phyloP scores from a whole-genome alignment of 2,113 vertebrate species.

The Pongo abelii region DNA sequence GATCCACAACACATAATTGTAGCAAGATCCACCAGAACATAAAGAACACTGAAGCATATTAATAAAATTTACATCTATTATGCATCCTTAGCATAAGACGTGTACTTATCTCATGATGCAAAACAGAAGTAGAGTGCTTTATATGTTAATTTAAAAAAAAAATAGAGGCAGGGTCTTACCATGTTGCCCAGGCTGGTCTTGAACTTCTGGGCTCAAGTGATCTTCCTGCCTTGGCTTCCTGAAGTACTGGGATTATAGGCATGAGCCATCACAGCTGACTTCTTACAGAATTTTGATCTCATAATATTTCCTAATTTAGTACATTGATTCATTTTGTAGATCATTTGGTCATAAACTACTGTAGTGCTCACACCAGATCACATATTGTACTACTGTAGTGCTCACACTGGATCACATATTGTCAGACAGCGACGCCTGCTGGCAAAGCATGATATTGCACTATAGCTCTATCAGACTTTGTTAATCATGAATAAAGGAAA shows the following conservation, averaged over 20 bases:
- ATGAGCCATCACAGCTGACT: too few species aligned
- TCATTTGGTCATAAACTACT: not conserved
- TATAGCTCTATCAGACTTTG: constrained; percentile 47
- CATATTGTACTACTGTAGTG: not conserved
- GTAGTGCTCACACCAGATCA: not conserved
- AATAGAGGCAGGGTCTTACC: too few species aligned
- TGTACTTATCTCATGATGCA: not conserved
- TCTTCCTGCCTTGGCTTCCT: too few species aligned
- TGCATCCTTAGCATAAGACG: not conserved
- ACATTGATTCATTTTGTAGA: not conserved
- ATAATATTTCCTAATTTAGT: not conserved
- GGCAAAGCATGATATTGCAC: not conserved
- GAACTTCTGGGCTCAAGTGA: too few species aligned
- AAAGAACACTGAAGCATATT: not conserved
- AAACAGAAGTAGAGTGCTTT: not conserved
- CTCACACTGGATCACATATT: not conserved
- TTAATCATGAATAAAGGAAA: not conserved
- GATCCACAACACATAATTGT: not conserved
- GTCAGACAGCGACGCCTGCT: constrained; percentile 64
- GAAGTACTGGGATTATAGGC: too few species aligned
- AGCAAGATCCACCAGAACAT: not conserved
- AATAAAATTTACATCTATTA: not conserved
- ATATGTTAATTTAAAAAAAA: not conserved
- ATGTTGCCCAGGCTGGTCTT: too few species aligned
- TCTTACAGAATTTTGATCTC: not conserved